Conservation (phyloP, 2,113 vertebrate species). For the Aplodontia rufa region DNA sequence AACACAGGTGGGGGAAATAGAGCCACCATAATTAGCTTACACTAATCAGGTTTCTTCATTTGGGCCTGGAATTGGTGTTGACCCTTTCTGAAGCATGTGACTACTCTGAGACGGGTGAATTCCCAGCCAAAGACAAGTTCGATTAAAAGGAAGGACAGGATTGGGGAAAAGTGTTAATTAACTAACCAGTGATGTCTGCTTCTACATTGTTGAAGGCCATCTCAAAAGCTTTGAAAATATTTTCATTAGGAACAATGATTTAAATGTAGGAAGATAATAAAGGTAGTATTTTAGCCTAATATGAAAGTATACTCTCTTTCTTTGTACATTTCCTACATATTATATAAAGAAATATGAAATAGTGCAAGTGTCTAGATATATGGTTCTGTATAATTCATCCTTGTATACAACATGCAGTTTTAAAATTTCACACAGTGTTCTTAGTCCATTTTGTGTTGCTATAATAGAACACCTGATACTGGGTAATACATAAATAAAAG, state of each 20-base stretch:
- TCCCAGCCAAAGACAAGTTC: conserved; percentile 10
- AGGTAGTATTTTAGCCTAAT: neutral
- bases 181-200: neutral
- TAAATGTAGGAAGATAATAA: neutral
- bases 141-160: neutral
- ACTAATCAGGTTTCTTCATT: conserved; percentile 34
- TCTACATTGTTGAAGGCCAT: neutral
- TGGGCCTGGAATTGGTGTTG: neutral
- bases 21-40: neutral
- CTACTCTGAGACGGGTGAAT: neutral
- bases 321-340: neutral
- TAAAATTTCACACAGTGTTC: neutral
- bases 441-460: conserved; percentile 15
- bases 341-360: neutral
- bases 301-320: neutral
- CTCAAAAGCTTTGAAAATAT: conserved; percentile 28
- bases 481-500: neutral
- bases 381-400: conserved; percentile 17
- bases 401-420: neutral
- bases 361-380: neutral
- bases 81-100: neutral
- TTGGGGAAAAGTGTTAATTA: neutral
- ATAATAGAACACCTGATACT: neutral
- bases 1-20: neutral
- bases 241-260: neutral